Evolutionary conservation across 2,888 invertebrate species (phyloP), one percentile per base, ranked within the genome.

Genomic region (Beris morrisii): DNA sequence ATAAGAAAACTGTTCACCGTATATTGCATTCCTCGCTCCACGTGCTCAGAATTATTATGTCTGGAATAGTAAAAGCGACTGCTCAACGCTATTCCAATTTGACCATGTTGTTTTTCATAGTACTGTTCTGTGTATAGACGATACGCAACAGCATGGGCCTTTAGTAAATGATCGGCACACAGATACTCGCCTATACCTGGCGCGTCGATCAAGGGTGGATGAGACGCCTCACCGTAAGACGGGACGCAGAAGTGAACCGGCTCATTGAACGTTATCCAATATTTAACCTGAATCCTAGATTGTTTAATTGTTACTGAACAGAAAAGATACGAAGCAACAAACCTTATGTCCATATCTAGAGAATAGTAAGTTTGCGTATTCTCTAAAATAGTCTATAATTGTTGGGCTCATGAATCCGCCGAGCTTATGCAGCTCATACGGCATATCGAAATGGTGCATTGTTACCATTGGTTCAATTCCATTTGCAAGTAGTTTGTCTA

Each of bases 261-360:
- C 70, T 87, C 86, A 71, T 87, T 86, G 66, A 86, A 82, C 0
- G 87, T 86, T 12, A 86, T 83, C 84, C 85, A 87, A 6, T 82
- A 82, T 72, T 84, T 83, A 0, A 75, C 72, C 70, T 73, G 38
- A 3, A 38, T 3, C n/a, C n/a, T 38, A 3, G 38, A 38, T 5
- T 3, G 9, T 5, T 7, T 9, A 38, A 38, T 7, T 38, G 38
- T 38, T 55, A 48, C 22, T 64, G 38, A 61, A 57, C 28, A 67
- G 82, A 78, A 0, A 85, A 45, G 44, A 30, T 30, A 4, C 15
- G 57, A 69, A 22, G 22, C 22, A 22, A 72, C 67, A 73, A 53
- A 76, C 84, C 65, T 83, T 78, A 68, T 84, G 83, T 4, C 84
- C 84, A 68, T 82, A 84, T 28, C 74, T 73, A 44, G 77, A 71